phyloP scores from a whole-genome alignment of 2,888 invertebrate species.

The Amorpha juglandis region DNA sequence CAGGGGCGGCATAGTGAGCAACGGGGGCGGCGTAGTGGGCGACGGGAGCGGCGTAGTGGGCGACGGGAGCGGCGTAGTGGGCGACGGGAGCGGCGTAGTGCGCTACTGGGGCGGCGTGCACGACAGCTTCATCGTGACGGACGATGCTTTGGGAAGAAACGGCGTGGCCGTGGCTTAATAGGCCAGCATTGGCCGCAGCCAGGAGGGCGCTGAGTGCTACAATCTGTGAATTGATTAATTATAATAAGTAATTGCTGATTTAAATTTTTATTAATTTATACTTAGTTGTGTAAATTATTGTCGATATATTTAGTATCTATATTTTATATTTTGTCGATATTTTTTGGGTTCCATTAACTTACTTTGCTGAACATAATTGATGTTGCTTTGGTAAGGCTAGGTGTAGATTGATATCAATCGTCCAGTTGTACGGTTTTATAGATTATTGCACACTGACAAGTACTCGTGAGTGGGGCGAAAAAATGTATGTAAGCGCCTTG shows the following conservation, averaged over 20 bases:
- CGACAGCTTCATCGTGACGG: conserved; percentile 34
- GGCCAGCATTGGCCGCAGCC: conserved; percentile 74
- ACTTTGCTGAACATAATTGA: conserved; percentile 76
- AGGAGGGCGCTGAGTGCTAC: conserved; percentile 70
- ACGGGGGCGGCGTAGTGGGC: conserved; percentile 39
- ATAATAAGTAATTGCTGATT: background rate
- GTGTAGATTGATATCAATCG: conserved; percentile 61
- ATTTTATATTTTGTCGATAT: background rate
- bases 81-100: conserved; percentile 42
- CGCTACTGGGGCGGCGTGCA: conserved; percentile 35
- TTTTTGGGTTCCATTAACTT: conserved; percentile 42
- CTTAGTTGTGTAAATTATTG: too few relatives aligned
- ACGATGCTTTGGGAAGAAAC: conserved; percentile 72
- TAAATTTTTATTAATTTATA: conserved; percentile 2
- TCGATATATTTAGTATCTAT: too few relatives aligned
- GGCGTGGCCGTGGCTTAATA: conserved; percentile 57
- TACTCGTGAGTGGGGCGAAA: conserved; percentile 58
- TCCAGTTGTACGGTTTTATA: conserved; percentile 56
- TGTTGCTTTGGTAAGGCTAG: conserved; percentile 55
- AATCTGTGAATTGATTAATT: conserved; percentile 59
- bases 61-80: conserved; percentile 37
- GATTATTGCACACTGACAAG: conserved; percentile 45
- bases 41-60: conserved; percentile 34
- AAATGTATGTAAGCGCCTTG: conserved; percentile 63
- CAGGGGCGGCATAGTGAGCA: conserved; percentile 43